Base-by-base conservation (phyloP, 2,113 vertebrate species). In the Dendropsophus ebraccatus region DNA sequence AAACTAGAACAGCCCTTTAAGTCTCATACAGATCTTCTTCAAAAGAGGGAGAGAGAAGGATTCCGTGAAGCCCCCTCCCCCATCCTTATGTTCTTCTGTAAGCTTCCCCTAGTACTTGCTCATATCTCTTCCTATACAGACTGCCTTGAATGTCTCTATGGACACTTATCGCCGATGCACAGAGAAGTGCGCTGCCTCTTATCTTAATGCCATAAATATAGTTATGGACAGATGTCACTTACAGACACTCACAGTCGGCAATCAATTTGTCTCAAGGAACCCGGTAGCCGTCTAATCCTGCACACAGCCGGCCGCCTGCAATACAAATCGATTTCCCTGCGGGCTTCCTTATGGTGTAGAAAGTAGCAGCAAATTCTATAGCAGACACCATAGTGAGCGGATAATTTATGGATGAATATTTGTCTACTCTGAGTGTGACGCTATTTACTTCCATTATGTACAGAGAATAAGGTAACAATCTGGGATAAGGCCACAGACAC, bases 141-240 rank as follows among this genome's bases (percentile, higher is more conserved):
- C 16, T 30, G 62, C 11, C 10, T 28, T 14, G 25, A 62, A 12
- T 21, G 7, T 13, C 52, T n/a, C 76, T 60, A 58, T 32, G 17
- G 54, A 60, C 4, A 1, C 54, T 80, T 80, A 60, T 80, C 54
- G 8, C 32, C 35, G 4, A 21, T 21, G 35, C 35, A 16, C 77
- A 80, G 77, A 37, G 56, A 16, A 16, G 23, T 8, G 11, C 35
- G 21, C 11, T 8, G 32, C 77, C 35, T 41, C 77, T 80, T 80
- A 80, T 80, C 77, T n/a, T 10, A 60, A 25, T 12, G 23, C 54
- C 12, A 17, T 56, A 25, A 45, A 41, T 17, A 35, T 14, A 60
- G 54, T 45, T 62, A 45, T 28, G 7, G 54, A 41, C 35, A 80
- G 77, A 80, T 80, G 77, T 80, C 54, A 62, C n/a, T 80, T 80